A percentile compares a stretch with the other conserved stretches of the same genome.
These are phyloP conservation scores for Bothrops jararaca DNA, from an alignment of 2,113 vertebrate genomes.

Conservation along the genomic window DNA sequence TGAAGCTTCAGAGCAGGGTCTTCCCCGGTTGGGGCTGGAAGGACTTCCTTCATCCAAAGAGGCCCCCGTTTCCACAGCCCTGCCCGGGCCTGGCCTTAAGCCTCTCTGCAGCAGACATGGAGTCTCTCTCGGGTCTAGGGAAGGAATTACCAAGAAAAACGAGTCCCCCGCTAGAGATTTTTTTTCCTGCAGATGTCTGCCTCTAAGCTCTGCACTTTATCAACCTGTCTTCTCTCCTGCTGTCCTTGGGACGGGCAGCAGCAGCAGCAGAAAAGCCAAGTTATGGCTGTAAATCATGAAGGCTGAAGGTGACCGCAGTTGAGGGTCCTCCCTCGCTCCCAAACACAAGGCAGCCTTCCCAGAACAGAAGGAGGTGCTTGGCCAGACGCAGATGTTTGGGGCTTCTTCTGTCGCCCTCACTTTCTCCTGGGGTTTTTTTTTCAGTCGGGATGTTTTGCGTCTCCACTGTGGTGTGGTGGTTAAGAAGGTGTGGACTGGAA, in stretches of 20 bases:
- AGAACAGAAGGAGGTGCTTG: not conserved
- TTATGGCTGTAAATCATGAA: not conserved
- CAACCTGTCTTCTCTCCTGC: not conserved
- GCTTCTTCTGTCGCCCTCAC: not conserved
- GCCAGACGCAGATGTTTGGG: not conserved
- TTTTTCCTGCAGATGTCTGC: not conserved
- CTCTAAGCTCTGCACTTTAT: not conserved
- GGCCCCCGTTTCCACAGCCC: not conserved
- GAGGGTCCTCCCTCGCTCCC: not conserved
- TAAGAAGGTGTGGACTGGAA: not conserved
- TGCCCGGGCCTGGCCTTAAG: not conserved
- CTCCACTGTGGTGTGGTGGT: not conserved
- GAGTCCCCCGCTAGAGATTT: not conserved
- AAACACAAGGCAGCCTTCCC: not conserved
- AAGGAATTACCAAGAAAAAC: not conserved
- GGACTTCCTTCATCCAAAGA: not conserved
- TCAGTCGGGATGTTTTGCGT: not conserved
- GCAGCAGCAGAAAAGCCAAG: not conserved
- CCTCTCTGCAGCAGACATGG: not conserved
- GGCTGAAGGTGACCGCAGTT: too few relatives aligned
- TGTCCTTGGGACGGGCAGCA: not conserved
- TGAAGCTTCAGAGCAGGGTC: not conserved
- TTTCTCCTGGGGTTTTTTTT: not conserved
- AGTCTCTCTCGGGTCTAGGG: not conserved
- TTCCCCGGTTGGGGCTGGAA: not conserved